These are phyloP conservation scores for Rotaria sp. DNA, from an alignment of 2,888 invertebrate species.

Conservation along the genomic window DNA sequence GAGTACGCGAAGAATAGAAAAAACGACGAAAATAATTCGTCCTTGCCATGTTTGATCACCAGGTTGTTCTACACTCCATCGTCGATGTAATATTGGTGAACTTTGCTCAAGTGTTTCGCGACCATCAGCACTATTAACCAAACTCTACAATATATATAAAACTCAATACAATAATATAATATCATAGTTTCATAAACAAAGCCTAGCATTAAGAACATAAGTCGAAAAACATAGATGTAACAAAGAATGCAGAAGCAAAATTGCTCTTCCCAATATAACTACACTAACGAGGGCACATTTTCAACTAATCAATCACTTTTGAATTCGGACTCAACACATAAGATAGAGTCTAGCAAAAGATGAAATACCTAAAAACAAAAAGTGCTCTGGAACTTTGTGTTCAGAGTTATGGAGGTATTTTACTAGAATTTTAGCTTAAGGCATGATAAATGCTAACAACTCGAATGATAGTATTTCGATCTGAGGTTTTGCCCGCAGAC, in stretches of 20 bases:
- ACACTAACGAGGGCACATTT: too few relatives aligned
- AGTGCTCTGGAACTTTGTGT: too few relatives aligned
- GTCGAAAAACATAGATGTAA: neutral
- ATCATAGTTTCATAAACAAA: neutral
- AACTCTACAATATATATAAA: neutral
- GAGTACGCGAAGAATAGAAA: slow-evolving; percentile 11
- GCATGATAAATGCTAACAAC: too few relatives aligned
- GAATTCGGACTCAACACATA: too few relatives aligned
- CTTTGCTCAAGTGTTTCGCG: neutral
- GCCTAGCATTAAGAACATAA: neutral
- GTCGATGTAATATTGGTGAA: neutral
- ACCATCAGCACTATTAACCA: neutral
- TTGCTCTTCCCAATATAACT: neutral
- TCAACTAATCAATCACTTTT: too few relatives aligned
- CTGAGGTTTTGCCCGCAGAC: too few relatives aligned
- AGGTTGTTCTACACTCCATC: neutral
- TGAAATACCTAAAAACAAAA: too few relatives aligned
- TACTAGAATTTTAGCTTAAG: too few relatives aligned
- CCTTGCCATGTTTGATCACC: slow-evolving; percentile 29
- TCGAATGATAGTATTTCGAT: too few relatives aligned
- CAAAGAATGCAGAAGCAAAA: neutral
- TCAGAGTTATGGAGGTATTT: too few relatives aligned
- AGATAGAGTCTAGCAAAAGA: too few relatives aligned
- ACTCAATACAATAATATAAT: neutral
- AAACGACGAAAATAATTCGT: neutral